Conservation (phyloP, 2,888 invertebrate species). For the Aleiodes testaceus region DNA sequence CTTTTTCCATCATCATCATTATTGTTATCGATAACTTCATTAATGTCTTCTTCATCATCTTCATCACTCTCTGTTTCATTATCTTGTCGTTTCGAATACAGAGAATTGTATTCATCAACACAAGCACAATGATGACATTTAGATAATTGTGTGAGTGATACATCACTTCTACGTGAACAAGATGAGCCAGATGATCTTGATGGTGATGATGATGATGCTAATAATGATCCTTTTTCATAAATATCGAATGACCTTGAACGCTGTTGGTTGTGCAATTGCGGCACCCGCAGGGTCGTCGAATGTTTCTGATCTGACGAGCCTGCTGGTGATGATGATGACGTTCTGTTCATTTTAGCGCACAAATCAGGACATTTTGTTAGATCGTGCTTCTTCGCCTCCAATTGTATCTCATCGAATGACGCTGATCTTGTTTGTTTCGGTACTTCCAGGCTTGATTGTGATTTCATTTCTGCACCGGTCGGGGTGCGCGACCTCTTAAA, state of each 20-base stretch:
- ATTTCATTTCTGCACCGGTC: conserved; percentile 93
- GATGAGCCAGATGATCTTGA: conserved; percentile 63
- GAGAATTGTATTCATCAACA: conserved; percentile 82
- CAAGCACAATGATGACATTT: conserved; percentile 86
- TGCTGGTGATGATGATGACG: conserved; percentile 63
- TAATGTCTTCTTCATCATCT: conserved; percentile 49
- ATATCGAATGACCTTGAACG: conserved; percentile 89
- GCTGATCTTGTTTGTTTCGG: conserved; percentile 93
- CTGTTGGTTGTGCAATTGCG: conserved; percentile 78
- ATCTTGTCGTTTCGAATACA: conserved; percentile 72
- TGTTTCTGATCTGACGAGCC: conserved; percentile 59
- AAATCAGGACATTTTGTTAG: conserved; percentile 47
- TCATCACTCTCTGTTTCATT: conserved; percentile 55
- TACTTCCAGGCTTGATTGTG: conserved; percentile 91
- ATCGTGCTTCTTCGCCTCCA: conserved; percentile 81
- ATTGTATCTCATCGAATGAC: conserved; percentile 91
- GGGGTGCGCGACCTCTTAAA: conserved; percentile 92
- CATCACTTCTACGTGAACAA: conserved; percentile 67
- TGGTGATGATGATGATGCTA: conserved; percentile 51
- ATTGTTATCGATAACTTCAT: conserved; percentile 45
- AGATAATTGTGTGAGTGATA: conserved; percentile 79
- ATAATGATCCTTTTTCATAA: conserved; percentile 76
- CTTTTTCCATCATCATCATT: conserved; percentile 65
- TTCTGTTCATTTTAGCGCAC: conserved; percentile 50
- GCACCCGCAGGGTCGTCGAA: conserved; percentile 76